Evolutionary conservation across 1,140 invertebrate genomes (phyloP).

Genomic region (Pogonomyrmex barbatus): DNA sequence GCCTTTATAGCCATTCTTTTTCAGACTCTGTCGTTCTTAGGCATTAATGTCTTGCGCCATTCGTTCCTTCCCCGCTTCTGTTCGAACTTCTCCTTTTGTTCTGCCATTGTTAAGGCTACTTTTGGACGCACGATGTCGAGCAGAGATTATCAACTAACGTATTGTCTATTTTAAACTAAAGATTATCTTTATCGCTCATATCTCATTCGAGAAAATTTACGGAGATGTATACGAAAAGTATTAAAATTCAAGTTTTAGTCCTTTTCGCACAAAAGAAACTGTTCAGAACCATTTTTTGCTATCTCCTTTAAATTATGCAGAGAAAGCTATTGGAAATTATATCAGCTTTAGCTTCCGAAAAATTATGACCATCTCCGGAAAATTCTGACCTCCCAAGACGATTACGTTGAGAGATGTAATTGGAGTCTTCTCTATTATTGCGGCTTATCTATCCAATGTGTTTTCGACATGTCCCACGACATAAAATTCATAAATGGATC

Average conservation of each 20-base stretch:
- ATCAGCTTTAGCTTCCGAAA: neutral
- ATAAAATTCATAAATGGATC: constrained; percentile 41
- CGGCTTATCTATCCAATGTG: constrained; percentile 5
- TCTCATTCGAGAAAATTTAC: constrained; percentile 24
- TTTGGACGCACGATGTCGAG: constrained; percentile 58
- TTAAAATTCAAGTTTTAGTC: neutral
- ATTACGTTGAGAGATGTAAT: constrained; percentile 36
- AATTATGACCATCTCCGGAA: neutral
- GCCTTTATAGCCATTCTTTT: constrained; percentile 57
- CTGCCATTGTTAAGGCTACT: constrained; percentile 69
- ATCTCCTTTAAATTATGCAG: neutral
- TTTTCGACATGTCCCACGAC: neutral
- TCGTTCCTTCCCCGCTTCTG: constrained; percentile 42
- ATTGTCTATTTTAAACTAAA: constrained; percentile 27
- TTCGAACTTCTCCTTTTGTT: constrained; percentile 67
- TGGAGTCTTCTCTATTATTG: neutral
- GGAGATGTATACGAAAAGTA: neutral
- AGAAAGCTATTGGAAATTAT: neutral
- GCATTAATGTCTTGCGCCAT: constrained; percentile 59
- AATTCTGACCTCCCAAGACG: neutral
- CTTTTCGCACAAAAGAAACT: neutral
- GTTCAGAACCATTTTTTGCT: neutral
- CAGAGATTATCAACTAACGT: constrained; percentile 56
- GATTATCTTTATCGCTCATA: constrained; percentile 18
- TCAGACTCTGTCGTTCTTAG: constrained; percentile 57